Conservation (phyloP, 1,140 invertebrate genomes). For the Spodoptera litura region DNA sequence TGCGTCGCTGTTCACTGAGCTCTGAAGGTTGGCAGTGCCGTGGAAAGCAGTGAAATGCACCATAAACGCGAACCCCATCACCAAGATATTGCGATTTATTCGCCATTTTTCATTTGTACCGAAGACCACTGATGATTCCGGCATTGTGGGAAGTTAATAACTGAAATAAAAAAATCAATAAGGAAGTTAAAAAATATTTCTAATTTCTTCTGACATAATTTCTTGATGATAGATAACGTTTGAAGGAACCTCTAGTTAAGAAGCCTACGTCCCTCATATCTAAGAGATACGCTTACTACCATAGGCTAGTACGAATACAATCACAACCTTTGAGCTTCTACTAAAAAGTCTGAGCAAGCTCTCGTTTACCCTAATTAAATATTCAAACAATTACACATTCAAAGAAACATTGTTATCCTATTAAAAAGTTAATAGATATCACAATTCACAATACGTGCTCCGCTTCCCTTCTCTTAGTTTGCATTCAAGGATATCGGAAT, state of each 20-base stretch:
- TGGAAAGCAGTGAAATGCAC: constrained; percentile 94
- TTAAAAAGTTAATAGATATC: constrained; percentile 6
- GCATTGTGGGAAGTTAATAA: constrained; percentile 54
- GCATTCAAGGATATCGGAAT: constrained; percentile 52
- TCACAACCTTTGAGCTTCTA: too few species aligned
- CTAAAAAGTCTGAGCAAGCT: background rate
- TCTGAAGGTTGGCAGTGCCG: constrained; percentile 92
- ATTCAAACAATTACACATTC: background rate
- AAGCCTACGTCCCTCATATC: too few species aligned
- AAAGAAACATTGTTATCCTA: background rate
- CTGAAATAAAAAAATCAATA: constrained; percentile 8
- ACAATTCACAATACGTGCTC: constrained; percentile 36
- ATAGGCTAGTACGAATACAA: too few species aligned
- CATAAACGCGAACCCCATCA: constrained; percentile 92
- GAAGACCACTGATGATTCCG: constrained; percentile 64
- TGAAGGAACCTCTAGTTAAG: too few species aligned
- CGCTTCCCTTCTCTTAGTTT: constrained; percentile 53
- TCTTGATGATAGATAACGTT: too few species aligned
- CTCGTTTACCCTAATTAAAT: too few species aligned
- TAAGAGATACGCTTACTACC: too few species aligned
- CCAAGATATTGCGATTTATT: constrained; percentile 90
- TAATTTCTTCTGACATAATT: too few species aligned
- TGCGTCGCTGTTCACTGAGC: constrained; percentile 90
- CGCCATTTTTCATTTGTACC: constrained; percentile 87
- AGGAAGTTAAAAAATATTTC: too few species aligned